Evolutionary conservation across 2,888 invertebrate genomes (phyloP).

Genomic region (Perizoma flavofasciatum): DNA sequence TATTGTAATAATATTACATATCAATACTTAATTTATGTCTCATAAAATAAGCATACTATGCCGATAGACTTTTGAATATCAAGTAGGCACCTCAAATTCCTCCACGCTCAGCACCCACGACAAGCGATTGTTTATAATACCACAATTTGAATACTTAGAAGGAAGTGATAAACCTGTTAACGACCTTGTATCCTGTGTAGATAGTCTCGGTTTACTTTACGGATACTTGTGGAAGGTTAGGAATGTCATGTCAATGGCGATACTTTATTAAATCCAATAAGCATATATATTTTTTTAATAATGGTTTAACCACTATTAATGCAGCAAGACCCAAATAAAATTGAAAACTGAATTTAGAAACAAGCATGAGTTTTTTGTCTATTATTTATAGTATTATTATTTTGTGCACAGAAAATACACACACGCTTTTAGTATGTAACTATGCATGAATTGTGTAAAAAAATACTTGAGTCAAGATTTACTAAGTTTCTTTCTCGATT

Average conservation of each 20-base stretch:
- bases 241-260: slow-evolving; percentile 40
- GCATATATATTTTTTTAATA: background rate
- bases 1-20: background rate
- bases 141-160: slow-evolving; percentile 56
- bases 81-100: slow-evolving; percentile 17
- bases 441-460: no score
- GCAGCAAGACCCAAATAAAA: no score
- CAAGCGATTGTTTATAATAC: slow-evolving; percentile 41
- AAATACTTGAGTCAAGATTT: no score
- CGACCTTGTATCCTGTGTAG: slow-evolving; percentile 66
- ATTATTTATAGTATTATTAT: no score
- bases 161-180: slow-evolving; percentile 61
- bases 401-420: no score
- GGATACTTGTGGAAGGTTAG: slow-evolving; percentile 56
- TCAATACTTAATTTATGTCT: background rate
- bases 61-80: slow-evolving; percentile 18
- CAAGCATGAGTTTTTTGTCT: no score
- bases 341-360: no score
- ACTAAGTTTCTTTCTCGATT: no score
- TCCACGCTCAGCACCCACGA: slow-evolving; percentile 32
- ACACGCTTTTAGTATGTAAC: no score
- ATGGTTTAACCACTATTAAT: no score
- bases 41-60: slow-evolving; percentile 14
- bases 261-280: background rate
- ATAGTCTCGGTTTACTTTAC: slow-evolving; percentile 58